These are phyloP conservation scores for Morbakka virulenta DNA, from an alignment of 30 jellyfish, hydroid and myxozoan species.

Conservation along the genomic window DNA sequence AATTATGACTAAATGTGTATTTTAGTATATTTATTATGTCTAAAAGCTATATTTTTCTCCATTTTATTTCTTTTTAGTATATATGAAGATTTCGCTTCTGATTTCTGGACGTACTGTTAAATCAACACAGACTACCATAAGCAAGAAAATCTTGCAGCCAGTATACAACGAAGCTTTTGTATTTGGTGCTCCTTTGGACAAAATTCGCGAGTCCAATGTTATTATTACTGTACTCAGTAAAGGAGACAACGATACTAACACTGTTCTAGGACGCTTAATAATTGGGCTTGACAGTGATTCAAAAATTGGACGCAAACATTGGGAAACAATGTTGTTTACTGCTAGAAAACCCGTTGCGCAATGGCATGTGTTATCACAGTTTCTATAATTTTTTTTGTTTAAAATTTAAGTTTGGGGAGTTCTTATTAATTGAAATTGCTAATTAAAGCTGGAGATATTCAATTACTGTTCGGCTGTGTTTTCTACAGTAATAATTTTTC, in stretches of 20 bases:
- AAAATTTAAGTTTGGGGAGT: not conserved
- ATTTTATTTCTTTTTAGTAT: not conserved
- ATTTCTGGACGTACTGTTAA: conserved; percentile 53
- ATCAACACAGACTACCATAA: conserved; percentile 73
- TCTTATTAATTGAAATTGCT: not conserved
- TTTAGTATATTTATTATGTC: no score
- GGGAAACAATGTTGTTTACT: conserved; percentile 85
- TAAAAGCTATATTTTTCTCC: no score
- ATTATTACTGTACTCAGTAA: conserved; percentile 45
- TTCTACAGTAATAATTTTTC: no score
- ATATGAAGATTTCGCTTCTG: conserved; percentile 39
- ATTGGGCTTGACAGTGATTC: conserved; percentile 75
- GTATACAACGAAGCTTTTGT: conserved; percentile 93
- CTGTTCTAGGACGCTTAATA: conserved; percentile 50
- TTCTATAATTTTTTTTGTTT: not conserved
- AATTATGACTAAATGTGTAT: no score
- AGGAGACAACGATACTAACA: conserved; percentile 11
- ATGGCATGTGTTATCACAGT: no score
- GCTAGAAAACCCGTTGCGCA: conserved; percentile 92
- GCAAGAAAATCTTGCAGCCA: conserved; percentile 46
- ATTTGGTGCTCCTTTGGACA: conserved; percentile 71
- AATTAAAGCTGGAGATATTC: no score
- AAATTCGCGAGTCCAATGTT: conserved; percentile 58
- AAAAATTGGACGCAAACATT: conserved; percentile 85
- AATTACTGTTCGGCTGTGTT: no score